Base-by-base conservation (phyloP, 2,113 vertebrate genomes). In the Rostratula benghalensis region DNA sequence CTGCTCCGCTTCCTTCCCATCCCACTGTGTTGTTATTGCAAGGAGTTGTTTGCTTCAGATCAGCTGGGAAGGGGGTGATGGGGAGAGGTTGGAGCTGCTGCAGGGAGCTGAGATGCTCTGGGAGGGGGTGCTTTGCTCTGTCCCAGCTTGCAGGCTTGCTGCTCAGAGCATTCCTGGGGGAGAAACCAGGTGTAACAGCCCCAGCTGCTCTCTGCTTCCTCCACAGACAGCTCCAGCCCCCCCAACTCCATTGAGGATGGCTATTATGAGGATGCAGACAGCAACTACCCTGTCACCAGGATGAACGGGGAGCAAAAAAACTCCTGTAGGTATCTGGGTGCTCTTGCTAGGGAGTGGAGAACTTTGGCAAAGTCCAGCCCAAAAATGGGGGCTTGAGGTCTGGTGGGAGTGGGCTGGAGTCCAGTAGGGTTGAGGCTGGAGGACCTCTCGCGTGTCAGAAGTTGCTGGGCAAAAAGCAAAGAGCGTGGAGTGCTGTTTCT, bases 221-320 rank as follows among this genome's bases (percentile, higher is more conserved):
- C 95, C 28, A 5, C 97, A 99, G 99, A 98, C 86, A 98, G 98
- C 95, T 99, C 98, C 90, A 99, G 98, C 90, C 99, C 99, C 70
- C 98, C 99, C 48, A 99, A 99, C 95, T 99, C 99, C 13, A 98
- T 99, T 3, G 98, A 99, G 94, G 99, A 99, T 5, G 98, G 98
- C 45, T 99, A 99, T 96, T 99, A 99, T 1, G 99, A 99, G 97
- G 99, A 99, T 33, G 99, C 99, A 43, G 99, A 99, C 95, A 98
- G 98, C 97, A 99, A 98, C 97, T 99, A 99, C 93, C 99, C 99
- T 0, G 78, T 97, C n/a, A 99, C 99, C 82, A 98, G 97, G 93
- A 98, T 99, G 45, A 99, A 99, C 0, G 99, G 99, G 48, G 98
- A 98, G 51, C 98, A 98, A 41, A 99, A 99, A 95, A 98, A 94